Base-by-base conservation (phyloP, 2,113 vertebrate species). In the Oncorhynchus keta region DNA sequence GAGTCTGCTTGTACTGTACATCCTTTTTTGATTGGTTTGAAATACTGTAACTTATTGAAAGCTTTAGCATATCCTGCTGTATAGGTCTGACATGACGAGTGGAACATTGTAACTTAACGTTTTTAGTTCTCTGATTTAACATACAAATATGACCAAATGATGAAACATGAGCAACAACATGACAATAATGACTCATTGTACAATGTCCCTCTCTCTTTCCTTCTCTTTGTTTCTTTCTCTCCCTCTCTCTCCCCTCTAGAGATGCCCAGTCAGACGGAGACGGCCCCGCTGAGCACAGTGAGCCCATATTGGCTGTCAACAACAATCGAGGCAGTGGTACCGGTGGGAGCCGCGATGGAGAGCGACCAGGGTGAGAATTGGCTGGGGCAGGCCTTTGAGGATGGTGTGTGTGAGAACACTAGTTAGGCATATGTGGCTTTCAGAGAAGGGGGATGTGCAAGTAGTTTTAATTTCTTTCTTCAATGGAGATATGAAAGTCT, bases 211-310 rank as follows among this genome's bases (percentile, higher is more conserved):
- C 32, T 39, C 66, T 14, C 18, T 30, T 35, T 30, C 7, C 67
- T 11, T 39, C 32, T 32, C 30, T 39, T 20, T 28, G 18, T 68
- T 20, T 16, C 5, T 64, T 9, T 64, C 62, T 66, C 26, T 14
- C 22, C 2, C 24, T 8, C 22, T 28, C 14, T 35, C 67, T 20
- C 8, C 24, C 67, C 32, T 68, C 9, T 11, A 62, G 59, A 62
- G 59, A 62, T 62, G 59, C 59, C 59, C n/a, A 62, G 59, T 62
- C 59, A 62, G 59, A 62, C n/a, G 59, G 59, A 62, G 59, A 62
- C n/a, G 16, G 18, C n/a, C 59, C n/a, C 18, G 22, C 59, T 22
- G 59, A 62, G 18, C 59, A 62, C 59, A 62, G 20, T 62, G 59
- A 62, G n/a, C 59, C 59, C 7, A 62, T 62, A 62, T 62, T 62